phyloP scores from a whole-genome alignment of 1,140 invertebrate genomes.

The Rhyzopertha dominica region DNA sequence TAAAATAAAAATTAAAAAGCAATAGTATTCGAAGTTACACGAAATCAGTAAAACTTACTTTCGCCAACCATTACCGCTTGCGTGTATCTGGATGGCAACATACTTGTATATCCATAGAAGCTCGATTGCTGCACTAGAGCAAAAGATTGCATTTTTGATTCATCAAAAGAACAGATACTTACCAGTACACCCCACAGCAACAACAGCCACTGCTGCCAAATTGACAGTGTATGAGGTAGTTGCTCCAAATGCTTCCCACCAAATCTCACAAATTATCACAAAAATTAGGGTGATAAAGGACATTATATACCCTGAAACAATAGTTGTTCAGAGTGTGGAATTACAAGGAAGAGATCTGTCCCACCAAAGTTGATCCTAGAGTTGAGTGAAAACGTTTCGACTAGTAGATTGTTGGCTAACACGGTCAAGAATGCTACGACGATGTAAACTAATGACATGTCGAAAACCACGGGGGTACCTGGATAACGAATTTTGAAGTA shows the following conservation, averaged over 20 bases:
- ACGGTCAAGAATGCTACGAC: constrained; percentile 81
- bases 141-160: no score
- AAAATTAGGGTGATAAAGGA: constrained; percentile 76
- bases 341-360: constrained; percentile 11
- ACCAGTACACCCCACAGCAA: constrained; percentile 85
- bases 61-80: constrained; percentile 92
- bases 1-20: constrained; percentile 39
- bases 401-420: constrained; percentile 76
- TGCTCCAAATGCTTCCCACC: constrained; percentile 70
- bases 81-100: constrained; percentile 82
- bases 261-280: constrained; percentile 78
- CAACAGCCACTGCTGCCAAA: constrained; percentile 74
- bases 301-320: constrained; percentile 68
- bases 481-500: constrained; percentile 83
- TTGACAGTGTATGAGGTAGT: constrained; percentile 73
- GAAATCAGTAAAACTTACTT: constrained; percentile 58
- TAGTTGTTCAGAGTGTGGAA: neutral
- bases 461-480: constrained; percentile 78
- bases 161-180: no score
- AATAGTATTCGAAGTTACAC: constrained; percentile 6
- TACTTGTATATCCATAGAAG: constrained; percentile 90
- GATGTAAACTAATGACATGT: constrained; percentile 89
- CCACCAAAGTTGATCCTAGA: constrained; percentile 79
- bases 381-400: constrained; percentile 77
- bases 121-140: constrained; percentile 81